Percentiles rank a stretch among this genome's conserved stretches.
These are phyloP conservation scores for Takifugu rubripes DNA, from an alignment of 2,797 vertebrate genomes.

Conservation along the genomic window DNA sequence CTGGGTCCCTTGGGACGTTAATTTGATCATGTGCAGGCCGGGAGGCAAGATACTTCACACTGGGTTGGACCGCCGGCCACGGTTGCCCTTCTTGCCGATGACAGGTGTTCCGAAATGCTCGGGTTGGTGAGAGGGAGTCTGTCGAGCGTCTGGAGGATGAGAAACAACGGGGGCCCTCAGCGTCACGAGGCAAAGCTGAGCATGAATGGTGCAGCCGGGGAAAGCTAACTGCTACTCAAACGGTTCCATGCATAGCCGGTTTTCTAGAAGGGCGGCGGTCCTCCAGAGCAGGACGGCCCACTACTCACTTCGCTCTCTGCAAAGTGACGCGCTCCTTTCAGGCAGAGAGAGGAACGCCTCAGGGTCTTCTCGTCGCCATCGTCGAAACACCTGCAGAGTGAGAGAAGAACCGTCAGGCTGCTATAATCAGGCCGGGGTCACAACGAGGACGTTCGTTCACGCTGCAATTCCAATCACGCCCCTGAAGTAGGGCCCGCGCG, in stretches of 20 bases:
- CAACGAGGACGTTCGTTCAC: too few relatives aligned
- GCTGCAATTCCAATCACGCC: too few relatives aligned
- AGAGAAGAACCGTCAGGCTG: constrained; percentile 33
- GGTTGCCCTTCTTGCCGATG: constrained; percentile 82
- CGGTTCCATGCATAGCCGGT: neutral
- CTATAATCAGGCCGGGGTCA: constrained; percentile 29
- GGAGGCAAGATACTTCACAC: constrained; percentile 58
- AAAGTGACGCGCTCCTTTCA: constrained; percentile 84
- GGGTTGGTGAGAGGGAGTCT: constrained; percentile 81
- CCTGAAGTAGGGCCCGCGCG: neutral
- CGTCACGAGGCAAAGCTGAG: too few relatives aligned
- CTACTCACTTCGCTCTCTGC: constrained; percentile 80
- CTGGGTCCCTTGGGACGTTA: neutral
- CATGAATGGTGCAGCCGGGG: too few relatives aligned
- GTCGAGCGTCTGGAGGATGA: constrained; percentile 76
- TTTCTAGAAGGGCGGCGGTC: constrained; percentile 3
- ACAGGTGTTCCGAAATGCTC: constrained; percentile 84
- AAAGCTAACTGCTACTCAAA: too few relatives aligned
- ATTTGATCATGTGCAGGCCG: constrained; percentile 1
- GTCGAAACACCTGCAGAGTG: constrained; percentile 79
- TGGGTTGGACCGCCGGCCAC: constrained; percentile 77
- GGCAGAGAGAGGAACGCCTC: constrained; percentile 81
- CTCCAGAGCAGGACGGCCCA: neutral
- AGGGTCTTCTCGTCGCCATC: constrained; percentile 84
- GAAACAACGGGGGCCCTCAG: constrained; percentile 3